Base-by-base conservation (phyloP, 2,888 invertebrate genomes). In the Cremastinae sp. region DNA sequence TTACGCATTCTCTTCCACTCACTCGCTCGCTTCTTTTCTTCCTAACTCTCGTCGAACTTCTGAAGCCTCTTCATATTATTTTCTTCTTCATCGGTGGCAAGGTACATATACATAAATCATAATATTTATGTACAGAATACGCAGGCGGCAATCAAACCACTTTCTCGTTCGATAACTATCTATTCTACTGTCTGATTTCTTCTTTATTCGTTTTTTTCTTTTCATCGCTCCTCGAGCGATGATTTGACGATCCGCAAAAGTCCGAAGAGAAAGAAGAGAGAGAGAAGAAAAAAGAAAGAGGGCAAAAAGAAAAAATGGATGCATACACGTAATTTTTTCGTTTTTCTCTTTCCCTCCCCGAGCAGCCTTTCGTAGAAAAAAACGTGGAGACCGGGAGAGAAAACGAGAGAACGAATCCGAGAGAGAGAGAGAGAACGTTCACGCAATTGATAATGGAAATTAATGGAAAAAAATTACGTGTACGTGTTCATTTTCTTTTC, bases 71-170 rank as follows among this genome's bases (percentile, higher is more conserved):
- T 56, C 35, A 61, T 56, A 59, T 41, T 55, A 20, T 12, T 41
- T 61, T 35, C 47, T 35, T 56, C 69, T 41, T 39, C 45, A 41
- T 51, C 66, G 64, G 68, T 75, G 73, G 73, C 75, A 70, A 73
- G 62, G 75, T 78, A 78, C 80, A 74, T 74, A 80, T 80, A 82
- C 80, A 80, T 82, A 85, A 85, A 83, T 83, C 78, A 79, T 74
- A 81, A 83, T 84, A 81, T 80, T 79, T 84, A 84, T 80, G 73
- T 81, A 81, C 83, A 81, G 70, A 78, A 77, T 71, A 74, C 75
- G 79, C 80, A 65, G 73, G 64, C 76, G 78, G 78, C 74, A 76
- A 78, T 65, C 56, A 73, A 74, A 79, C 74, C 79, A 78, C 59
- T 68, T 66, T 55, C 35, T 62, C 69, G 12, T 14, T 61, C 47